These are phyloP conservation scores for Dinothrombium tinctorium DNA, from an alignment of 1,140 invertebrate species.

Conservation along the genomic window DNA sequence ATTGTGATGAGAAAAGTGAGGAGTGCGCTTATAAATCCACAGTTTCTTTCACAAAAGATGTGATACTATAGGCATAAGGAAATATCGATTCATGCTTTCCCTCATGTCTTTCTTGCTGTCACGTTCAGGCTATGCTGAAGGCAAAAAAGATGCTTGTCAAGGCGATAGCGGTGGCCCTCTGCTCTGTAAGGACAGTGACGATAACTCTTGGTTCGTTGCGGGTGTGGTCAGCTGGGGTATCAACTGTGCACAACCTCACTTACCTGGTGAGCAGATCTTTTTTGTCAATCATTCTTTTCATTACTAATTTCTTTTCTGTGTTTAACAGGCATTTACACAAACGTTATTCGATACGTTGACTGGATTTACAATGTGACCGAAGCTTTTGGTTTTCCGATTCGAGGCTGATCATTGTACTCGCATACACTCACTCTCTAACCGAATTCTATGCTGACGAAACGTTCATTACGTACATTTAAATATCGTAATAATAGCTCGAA, in stretches of 20 bases:
- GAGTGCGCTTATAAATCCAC: slow-evolving; percentile 3
- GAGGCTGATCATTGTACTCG: too few species aligned
- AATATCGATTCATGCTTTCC: not conserved
- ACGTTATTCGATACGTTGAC: slow-evolving; percentile 17
- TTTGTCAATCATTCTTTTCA: not conserved
- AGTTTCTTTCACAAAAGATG: too few species aligned
- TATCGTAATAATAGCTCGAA: too few species aligned
- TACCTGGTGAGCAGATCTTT: slow-evolving; percentile 15
- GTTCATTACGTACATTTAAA: too few species aligned
- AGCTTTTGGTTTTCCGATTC: slow-evolving; percentile 5
- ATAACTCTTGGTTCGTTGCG: slow-evolving; percentile 26
- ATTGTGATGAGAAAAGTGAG: slow-evolving; percentile 1
- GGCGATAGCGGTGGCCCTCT: slow-evolving; percentile 19
- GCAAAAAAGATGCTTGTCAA: slow-evolving; percentile 11
- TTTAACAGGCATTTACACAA: slow-evolving; percentile 16
- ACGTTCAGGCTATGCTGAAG: slow-evolving; percentile 11
- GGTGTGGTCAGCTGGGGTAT: slow-evolving; percentile 19
- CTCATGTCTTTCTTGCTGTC: not conserved
- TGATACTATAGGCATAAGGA: not conserved
- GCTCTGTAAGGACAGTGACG: slow-evolving; percentile 8
- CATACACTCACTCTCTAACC: too few species aligned
- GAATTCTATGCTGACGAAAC: too few species aligned
- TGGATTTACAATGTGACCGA: slow-evolving; percentile 15
- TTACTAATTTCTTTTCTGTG: not conserved
- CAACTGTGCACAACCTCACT: slow-evolving; percentile 17